Base-by-base conservation (phyloP, 2,888 invertebrate species). In the Sclerodermus sp. region DNA sequence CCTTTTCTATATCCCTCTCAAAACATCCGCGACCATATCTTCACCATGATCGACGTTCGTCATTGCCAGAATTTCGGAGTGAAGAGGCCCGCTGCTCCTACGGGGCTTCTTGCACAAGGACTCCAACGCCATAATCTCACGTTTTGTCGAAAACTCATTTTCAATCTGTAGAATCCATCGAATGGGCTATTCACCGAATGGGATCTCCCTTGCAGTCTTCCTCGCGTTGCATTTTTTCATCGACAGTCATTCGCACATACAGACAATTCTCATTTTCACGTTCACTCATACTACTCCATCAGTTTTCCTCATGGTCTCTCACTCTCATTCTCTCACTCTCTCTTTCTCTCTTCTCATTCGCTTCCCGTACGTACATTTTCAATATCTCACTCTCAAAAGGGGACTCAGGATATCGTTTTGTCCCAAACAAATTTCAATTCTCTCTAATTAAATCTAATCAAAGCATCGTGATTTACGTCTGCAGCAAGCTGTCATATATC, bases 401-500 rank as follows among this genome's bases (percentile, higher is more conserved):
- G 55, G 49, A 51, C 44, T 58, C 49, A 41, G 54, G 61, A 58
- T 52, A 32, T 54, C 37, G 45, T 40, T 53, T 52, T 16, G 55
- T 51, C 57, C 55, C 49, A 58, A 47, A 38, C 66, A 64, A 64
- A 64, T 66, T 62, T 64, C 66, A 54, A 64, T 57, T 57, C 63
- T 65, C 66, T 64, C 60, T 55, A 6, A 23, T 23, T 8, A 23
- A 23, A 5, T 23, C 3, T n/a, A n/a, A n/a, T n/a, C n/a, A n/a
- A n/a, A n/a, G n/a, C n/a, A n/a, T n/a, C 4, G 23, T 23, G 8
- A 23, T 23, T 23, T 23, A 8, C 8, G 23, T 23, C 23, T 5
- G 3, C 4, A 23, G 8, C 8, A 23, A 8, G 23, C 23, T 23
- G 23, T 23, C 4, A 23, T 23, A 23, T n/a, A n/a, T n/a, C n/a